Evolutionary conservation across 2,888 invertebrate species (phyloP).

Genomic region (Rhodophaea formosa): DNA sequence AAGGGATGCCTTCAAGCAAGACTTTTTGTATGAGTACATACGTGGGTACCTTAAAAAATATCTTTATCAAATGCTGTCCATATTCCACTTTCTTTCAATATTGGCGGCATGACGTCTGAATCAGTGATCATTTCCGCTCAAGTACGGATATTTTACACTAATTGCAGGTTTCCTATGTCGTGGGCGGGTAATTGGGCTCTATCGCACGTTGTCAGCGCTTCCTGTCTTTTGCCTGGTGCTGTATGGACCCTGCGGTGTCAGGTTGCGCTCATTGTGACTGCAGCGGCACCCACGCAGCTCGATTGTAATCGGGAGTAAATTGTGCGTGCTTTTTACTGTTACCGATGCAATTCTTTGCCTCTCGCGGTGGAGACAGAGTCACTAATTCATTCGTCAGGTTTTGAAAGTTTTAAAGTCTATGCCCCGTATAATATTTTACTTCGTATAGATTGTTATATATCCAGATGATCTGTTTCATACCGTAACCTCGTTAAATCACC

Average conservation of each 20-base stretch:
- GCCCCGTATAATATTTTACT: too few species aligned
- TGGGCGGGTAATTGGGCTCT: constrained; percentile 76
- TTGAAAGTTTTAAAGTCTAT: too few species aligned
- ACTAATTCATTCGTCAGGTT: too few species aligned
- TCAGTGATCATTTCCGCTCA: constrained; percentile 56
- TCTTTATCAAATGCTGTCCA: constrained; percentile 16
- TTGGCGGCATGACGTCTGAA: constrained; percentile 19
- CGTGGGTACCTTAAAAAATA: too few species aligned
- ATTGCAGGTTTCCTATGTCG: constrained; percentile 76
- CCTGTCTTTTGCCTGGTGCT: constrained; percentile 69
- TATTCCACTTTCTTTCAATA: constrained; percentile 28
- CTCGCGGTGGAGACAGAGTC: not conserved
- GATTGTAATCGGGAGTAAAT: constrained; percentile 36
- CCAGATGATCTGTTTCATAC: too few species aligned
- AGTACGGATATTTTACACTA: constrained; percentile 69
- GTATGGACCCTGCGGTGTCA: constrained; percentile 47
- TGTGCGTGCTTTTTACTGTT: constrained; percentile 30
- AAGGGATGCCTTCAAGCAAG: too few species aligned
- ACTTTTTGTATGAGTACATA: too few species aligned
- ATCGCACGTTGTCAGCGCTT: constrained; percentile 73
- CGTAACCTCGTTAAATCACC: too few species aligned
- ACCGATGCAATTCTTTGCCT: not conserved
- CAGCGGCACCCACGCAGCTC: constrained; percentile 62
- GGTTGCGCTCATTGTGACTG: constrained; percentile 57
- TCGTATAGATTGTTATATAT: too few species aligned